phyloP scores from a whole-genome alignment of 2,113 vertebrate species.

The Varanus salvator region DNA sequence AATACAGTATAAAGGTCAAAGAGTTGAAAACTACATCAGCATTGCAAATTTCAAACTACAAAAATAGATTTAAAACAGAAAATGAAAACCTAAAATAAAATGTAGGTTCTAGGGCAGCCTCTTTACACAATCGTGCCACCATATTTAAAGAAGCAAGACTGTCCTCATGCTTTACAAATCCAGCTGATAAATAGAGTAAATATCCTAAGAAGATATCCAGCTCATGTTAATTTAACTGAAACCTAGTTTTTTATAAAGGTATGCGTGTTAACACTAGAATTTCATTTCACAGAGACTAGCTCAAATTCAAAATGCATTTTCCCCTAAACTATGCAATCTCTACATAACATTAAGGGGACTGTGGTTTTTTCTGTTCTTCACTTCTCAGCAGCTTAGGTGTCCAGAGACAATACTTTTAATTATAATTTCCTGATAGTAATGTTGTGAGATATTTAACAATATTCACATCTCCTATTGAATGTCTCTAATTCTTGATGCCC shows the following conservation, averaged over 20 bases:
- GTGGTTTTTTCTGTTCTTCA: conserved; percentile 1
- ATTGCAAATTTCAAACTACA: too few species aligned
- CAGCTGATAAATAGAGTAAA: background rate
- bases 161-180: background rate
- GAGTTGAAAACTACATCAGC: too few species aligned
- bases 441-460: conserved; percentile 12
- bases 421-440: conserved; percentile 14
- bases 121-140: too few species aligned
- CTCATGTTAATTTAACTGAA: background rate
- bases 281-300: background rate
- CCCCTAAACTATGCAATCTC: background rate
- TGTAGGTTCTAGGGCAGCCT: too few species aligned
- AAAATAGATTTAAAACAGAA: too few species aligned
- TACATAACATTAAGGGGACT: background rate
- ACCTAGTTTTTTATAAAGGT: background rate
- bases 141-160: background rate
- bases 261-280: background rate
- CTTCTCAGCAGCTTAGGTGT: conserved; percentile 1
- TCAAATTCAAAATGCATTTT: conserved; percentile 6
- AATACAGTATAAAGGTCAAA: too few species aligned
- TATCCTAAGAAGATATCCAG: too few species aligned
- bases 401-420: background rate
- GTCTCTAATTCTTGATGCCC: background rate
- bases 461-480: background rate
- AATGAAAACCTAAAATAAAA: too few species aligned